Evolutionary conservation across 2,113 vertebrate species (phyloP).

Genomic region (Pandion haliaetus): DNA sequence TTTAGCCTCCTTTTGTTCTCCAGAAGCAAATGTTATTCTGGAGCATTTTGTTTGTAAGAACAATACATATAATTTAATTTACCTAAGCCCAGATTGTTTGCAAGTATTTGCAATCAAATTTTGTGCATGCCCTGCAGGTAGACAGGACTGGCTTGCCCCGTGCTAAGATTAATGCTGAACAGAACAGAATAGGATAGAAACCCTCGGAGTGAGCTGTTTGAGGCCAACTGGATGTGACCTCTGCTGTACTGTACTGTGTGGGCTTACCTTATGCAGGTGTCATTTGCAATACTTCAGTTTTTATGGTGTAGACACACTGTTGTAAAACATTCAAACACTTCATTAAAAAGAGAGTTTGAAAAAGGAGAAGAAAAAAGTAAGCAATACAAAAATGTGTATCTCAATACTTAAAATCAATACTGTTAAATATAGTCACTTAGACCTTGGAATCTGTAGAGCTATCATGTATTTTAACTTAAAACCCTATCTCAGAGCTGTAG

Average conservation of each 20-base stretch:
- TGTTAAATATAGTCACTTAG: neutral
- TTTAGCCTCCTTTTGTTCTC: neutral
- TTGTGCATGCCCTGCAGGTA: neutral
- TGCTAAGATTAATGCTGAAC: neutral
- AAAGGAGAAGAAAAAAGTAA: neutral
- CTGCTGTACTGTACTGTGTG: neutral
- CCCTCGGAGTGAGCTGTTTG: neutral
- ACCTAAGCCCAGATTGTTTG: neutral
- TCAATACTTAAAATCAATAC: neutral
- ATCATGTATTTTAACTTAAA: neutral
- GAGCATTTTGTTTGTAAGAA: neutral
- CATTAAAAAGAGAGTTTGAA: neutral
- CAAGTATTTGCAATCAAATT: neutral
- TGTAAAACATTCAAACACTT: neutral
- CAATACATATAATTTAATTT: neutral
- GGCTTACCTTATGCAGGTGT: neutral
- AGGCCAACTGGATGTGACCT: too few species aligned
- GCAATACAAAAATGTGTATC: rapidly evolving
- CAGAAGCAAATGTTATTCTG: neutral
- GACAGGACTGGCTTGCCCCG: neutral
- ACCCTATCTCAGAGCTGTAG: neutral
- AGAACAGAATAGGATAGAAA: neutral
- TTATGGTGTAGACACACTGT: neutral
- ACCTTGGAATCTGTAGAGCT: neutral
- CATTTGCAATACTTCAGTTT: neutral